A percentile compares a stretch with the other conserved stretches of the same genome.
phyloP scores from a whole-genome alignment of 2,113 vertebrate genomes.

The Saguinus midas region DNA sequence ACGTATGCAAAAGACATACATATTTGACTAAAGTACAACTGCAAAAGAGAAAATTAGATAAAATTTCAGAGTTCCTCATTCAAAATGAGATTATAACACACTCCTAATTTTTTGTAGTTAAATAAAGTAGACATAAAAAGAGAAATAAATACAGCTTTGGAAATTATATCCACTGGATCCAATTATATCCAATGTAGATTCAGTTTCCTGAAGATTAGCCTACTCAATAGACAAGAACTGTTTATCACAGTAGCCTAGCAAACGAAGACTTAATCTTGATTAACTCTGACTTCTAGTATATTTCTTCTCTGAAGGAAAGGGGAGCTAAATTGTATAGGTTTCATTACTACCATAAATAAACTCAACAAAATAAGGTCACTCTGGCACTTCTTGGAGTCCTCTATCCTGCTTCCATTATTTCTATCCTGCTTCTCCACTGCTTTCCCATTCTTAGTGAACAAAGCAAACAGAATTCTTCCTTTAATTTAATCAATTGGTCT shows the following conservation, averaged over 20 bases:
- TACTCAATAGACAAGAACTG: background rate
- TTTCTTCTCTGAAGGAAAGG: background rate
- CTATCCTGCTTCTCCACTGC: background rate
- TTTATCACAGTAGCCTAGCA: background rate
- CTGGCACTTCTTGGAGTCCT: background rate
- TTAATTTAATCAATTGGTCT: background rate
- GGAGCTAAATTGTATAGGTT: background rate
- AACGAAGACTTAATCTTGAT: background rate
- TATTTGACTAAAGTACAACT: background rate
- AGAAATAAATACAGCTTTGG: background rate
- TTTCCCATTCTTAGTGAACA: background rate
- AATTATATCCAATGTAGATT: background rate
- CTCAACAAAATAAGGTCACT: background rate
- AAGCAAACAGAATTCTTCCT: background rate
- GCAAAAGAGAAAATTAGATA: conserved; percentile 16
- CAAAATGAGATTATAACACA: background rate
- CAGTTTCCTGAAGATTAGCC: background rate
- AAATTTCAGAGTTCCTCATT: background rate
- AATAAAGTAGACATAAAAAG: conserved; percentile 12
- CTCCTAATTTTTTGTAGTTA: background rate
- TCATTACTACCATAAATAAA: background rate
- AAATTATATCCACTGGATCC: background rate
- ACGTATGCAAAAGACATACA: background rate
- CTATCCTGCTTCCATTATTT: background rate
- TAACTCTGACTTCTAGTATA: background rate